Base-by-base conservation (phyloP, 2,113 vertebrate genomes). In the Odocoileus hemionus region DNA sequence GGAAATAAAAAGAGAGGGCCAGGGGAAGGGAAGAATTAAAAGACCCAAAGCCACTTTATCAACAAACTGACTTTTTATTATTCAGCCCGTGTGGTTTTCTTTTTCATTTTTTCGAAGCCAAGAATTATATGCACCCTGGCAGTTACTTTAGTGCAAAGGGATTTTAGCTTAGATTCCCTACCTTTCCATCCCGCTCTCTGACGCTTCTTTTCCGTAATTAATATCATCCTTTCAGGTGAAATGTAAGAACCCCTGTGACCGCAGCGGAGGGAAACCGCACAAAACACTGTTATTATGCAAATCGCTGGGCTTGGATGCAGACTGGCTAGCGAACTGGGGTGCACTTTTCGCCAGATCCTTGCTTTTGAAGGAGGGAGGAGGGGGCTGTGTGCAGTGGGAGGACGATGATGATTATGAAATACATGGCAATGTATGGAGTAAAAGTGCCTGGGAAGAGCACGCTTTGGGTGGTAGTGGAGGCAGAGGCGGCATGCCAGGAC, bases 101-200 rank as follows among this genome's bases (percentile, higher is more conserved):
- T 80, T 84, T 87, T 30, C 14, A 19, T 54, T 78, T 33, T 85
- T 58, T 74, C n/a, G 19, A 50, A 89, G 82, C 50, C 84, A 85
- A 92, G 67, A 96, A 64, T 90, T 96, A n/a, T 58, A 58, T 89
- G 78, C 58, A 86, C 33, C 85, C 76, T 97, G 85, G 86, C 92
- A 95, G 97, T 97, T 96, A 98, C 97, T 98, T 99, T 95, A 64
- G 89, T 90, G 93, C 17, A 93, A 86, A 90, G n/a, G 43, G 64
- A 25, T 90, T 91, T 95, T 84, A 76, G 9, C 64, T 64, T 50
- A 28, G 23, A 83, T 95, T 61, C 45, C 90, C 93, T 91, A 10
- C 82, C 87, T 60, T 33, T 90, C 45, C 45, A 64, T 92, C 23
- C 23, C 43, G 45, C 86, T 85, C 43, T 47, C 96, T 58, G 74